Evolutionary conservation across 2,888 invertebrate genomes (phyloP), one percentile per base, ranked within the genome.

Genomic region (Exephanes ischioxanthus): DNA sequence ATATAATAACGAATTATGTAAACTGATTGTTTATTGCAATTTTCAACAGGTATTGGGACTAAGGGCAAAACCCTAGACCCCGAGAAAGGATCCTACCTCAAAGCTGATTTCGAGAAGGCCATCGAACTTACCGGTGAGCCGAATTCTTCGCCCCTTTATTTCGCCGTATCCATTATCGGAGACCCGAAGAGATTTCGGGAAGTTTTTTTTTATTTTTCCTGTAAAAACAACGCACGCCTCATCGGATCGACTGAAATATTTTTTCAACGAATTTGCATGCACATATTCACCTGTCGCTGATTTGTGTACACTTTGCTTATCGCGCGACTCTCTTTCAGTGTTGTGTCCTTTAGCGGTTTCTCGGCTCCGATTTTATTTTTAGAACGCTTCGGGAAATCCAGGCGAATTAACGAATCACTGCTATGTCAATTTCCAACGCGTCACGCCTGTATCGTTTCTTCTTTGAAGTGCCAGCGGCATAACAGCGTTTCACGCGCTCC

Each of bases 31-130:
- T 63, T 1, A 67, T 61, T n/a, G 14, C 6, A 1, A 45, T 71
- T 87, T 37, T 71, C 63, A 22, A 90, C 93, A 96, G 96, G 95
- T 93, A 95, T 96, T 94, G 94, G 93, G 89, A 94, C 95, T 92
- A 95, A 95, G 94, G 93, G 93, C 88, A 95, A 95, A 93, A 94
- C 95, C 94, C 95, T 94, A 92, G 96, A 96, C 94, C 95, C 95
- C 87, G 96, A 96, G 94, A 96, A 96, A 94, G 96, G 96, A 91
- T 93, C 95, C 91, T 95, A 95, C 90, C 96, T 97, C 90, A 97
- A 97, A 94, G 97, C 97, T 94, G 97, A 97, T 94, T 98, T 98
- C 94, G 98, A 98, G 94, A 96, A 96, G 94, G 98, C 98, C 90
- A 98, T 98, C 94, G 97, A 97, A 95, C 95, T 97, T 95, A 96